These are phyloP conservation scores for Pocillopora meandrina DNA, from an alignment of 92 coral and sea anemone species.

Conservation along the genomic window DNA sequence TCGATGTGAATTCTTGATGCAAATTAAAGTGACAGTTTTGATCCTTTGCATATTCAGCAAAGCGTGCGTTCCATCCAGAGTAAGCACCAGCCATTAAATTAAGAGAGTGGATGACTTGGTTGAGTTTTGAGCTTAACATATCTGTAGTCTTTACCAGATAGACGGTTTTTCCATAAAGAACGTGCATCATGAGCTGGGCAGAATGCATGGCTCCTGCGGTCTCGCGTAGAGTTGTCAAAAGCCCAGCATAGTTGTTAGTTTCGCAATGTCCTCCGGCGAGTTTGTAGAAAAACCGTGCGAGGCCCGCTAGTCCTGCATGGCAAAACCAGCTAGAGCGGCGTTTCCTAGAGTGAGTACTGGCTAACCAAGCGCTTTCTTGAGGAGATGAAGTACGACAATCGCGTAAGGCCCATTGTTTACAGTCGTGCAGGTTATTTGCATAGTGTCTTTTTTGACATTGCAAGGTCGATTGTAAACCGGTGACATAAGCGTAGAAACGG, in stretches of 20 bases:
- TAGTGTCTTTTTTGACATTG: neutral
- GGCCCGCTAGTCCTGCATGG: neutral
- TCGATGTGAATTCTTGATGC: conserved; percentile 21
- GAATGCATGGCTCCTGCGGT: neutral
- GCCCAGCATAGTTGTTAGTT: neutral
- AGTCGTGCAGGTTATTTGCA: neutral
- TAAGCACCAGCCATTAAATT: neutral
- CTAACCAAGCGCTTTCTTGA: neutral
- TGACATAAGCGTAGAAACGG: neutral
- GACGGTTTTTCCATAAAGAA: neutral
- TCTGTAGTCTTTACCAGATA: neutral
- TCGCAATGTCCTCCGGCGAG: neutral
- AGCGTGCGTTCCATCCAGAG: conserved; percentile 2
- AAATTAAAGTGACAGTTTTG: conserved; percentile 37
- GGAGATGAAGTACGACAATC: neutral
- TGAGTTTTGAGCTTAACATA: neutral
- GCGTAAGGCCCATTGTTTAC: neutral
- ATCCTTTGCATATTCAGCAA: neutral
- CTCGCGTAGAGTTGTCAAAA: no score
- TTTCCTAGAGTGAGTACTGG: neutral
- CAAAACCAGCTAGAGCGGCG: neutral
- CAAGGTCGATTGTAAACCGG: neutral
- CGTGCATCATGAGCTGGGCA: neutral
- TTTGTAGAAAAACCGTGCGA: neutral
- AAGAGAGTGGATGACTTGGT: neutral